Evolutionary conservation across 2,113 vertebrate species (phyloP), one percentile per base, ranked within the genome.

Genomic region (Motacilla tschutschensis): DNA sequence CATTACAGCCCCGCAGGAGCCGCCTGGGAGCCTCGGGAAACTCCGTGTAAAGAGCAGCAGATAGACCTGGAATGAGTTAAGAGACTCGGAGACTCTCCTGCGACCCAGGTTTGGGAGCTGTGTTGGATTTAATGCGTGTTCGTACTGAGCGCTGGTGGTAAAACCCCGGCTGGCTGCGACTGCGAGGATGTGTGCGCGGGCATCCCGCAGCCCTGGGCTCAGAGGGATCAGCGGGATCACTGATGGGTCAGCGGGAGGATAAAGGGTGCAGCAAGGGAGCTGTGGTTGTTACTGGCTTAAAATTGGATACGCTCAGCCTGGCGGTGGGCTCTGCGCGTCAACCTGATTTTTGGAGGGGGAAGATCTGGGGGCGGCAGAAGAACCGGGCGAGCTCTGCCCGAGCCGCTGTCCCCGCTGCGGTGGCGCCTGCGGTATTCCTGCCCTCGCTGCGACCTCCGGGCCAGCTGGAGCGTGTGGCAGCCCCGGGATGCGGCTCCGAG

Each of bases 161-260:
- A 48, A 83, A n/a, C 28, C 48, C 14, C 43, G 10, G 63, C 57
- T 41, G 71, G 40, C 69, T 35, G 73, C 38, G 6, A 0, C 44
- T n/a, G 18, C 13, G 9, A 1, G 2, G 17, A 2, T 2, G 67
- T 6, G 47, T 17, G 70, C 5, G 57, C 12, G 72, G 1, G 11
- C 35, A 47, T 47, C 53, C 50, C 6, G 74, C 9, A 66, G 63
- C 58, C 20, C 62, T 6, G 47, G 47, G 62, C 8, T 63, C 47
- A 2, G 29, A 22, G 63, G 53, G 47, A 31, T 78, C 38, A 17
- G 47, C 8, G 55, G 6, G 47, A 29, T 38, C 53, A 11, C 40
- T 2, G 67, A 21, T 2, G 26, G 71, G 36, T 55, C 55, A 57
- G 66, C 29, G 24, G 71, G 51, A 44, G 38, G 66, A 62, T 18